Evolutionary conservation across 1,140 invertebrate species (phyloP), one percentile per base, ranked within the genome.

Genomic region (Laupala kohalensis): DNA sequence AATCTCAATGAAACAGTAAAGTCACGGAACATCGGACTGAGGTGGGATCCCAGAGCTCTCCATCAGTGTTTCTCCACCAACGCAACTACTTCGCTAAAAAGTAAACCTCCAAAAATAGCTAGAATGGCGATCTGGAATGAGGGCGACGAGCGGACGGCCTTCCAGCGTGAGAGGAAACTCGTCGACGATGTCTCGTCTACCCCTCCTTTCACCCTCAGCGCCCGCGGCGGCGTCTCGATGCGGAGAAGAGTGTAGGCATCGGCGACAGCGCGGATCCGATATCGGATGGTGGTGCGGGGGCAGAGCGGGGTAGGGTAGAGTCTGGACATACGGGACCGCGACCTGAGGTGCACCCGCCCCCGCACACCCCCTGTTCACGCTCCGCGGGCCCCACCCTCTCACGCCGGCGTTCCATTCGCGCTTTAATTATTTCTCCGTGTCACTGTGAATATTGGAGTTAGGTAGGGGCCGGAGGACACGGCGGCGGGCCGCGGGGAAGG

Each of bases 391-490:
- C 67, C 13, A 5, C 4, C 67, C 2, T 2, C 2, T 2, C 13
- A 5, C 67, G 0, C 67, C 19, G 25, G 72, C 69, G 63, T 73
- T 29, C 72, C 72, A 73, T 73, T 73, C 72, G 63, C 64, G 72
- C 72, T 73, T 73, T 73, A 73, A 73, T 73, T 73, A 73, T 73
- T 73, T 73, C 69, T 66, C 63, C 72, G 53, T 73, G 72, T 73
- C 72, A 73, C 69, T 69, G 69, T 29, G 72, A 73, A 73, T 73
- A 73, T 73, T 73, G 72, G 72, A 73, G 69, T 70, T 73, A 37
- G 69, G 69, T 37, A 67, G 25, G 71, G 27, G 23, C 64, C 23
- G 29, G 29, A 69, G 28, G 25, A 24, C 25, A 26, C 64, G 67
- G 25, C 19, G 67, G 25, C 24, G 67, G 65, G 67, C 19, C 19